Conservation (phyloP, 2,888 invertebrate genomes). For the Cloeon dipterum region DNA sequence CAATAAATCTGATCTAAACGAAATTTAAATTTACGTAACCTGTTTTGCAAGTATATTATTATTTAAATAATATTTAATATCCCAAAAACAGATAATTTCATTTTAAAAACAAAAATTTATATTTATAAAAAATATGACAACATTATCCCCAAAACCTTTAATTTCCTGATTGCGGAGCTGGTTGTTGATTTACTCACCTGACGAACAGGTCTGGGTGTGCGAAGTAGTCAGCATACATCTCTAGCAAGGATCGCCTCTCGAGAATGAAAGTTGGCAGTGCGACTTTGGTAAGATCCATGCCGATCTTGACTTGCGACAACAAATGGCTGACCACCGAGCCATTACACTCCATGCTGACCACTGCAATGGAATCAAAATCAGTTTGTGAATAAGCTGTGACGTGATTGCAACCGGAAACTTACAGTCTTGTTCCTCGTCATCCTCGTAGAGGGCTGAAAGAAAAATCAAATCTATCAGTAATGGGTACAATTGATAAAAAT, state of each 20-base stretch:
- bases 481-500: too few relatives aligned
- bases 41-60: too few relatives aligned
- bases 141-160: too few relatives aligned
- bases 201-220: slow-evolving; percentile 96
- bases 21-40: too few relatives aligned
- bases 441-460: slow-evolving; percentile 65
- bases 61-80: too few relatives aligned
- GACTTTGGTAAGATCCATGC: slow-evolving; percentile 99
- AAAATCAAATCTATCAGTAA: slow-evolving; percentile 9
- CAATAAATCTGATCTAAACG: too few relatives aligned
- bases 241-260: slow-evolving; percentile 85
- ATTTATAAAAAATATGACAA: too few relatives aligned
- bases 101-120: too few relatives aligned
- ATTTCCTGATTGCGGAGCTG: too few relatives aligned
- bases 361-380: slow-evolving; percentile 13
- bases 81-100: too few relatives aligned
- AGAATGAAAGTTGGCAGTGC: slow-evolving; percentile 96
- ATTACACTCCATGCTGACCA: slow-evolving; percentile 85
- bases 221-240: slow-evolving; percentile 99
- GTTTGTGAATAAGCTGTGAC: not conserved
- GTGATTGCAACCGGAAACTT: slow-evolving; percentile 16
- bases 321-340: slow-evolving; percentile 94
- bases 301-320: slow-evolving; percentile 91
- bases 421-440: slow-evolving; percentile 63
- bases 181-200: too few relatives aligned